phyloP scores from a whole-genome alignment of 2,113 vertebrate species.

The Indicator indicator region DNA sequence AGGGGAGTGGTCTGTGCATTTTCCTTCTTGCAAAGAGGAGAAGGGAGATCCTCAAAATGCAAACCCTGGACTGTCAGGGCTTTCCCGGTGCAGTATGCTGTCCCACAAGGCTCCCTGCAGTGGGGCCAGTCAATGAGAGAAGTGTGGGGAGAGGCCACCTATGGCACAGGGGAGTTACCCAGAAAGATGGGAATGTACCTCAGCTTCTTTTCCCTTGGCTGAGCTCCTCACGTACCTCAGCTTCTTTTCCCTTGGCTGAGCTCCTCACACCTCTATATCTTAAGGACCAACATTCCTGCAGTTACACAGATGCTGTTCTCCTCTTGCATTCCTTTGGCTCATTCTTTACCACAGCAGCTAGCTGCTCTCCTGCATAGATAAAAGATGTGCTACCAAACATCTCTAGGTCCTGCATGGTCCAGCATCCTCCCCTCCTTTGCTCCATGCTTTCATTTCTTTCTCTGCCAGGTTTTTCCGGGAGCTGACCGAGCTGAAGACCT shows the following conservation, averaged over 20 bases:
- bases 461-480: constrained; percentile 90
- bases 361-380: not conserved
- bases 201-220: not conserved
- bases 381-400: accelerated
- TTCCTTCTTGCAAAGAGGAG: not conserved
- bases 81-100: not conserved
- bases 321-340: not conserved
- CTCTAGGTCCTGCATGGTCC: not conserved
- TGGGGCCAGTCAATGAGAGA: accelerated
- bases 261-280: accelerated
- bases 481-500: constrained; percentile 91
- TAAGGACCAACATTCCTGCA: accelerated
- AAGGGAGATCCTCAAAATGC: not conserved
- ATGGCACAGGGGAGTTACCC: not conserved
- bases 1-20: not conserved
- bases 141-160: not conserved
- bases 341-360: accelerated
- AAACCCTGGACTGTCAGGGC: not conserved
- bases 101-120: not conserved
- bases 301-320: accelerated
- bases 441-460: accelerated
- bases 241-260: not conserved
- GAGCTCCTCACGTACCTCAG: not conserved
- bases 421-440: not conserved
- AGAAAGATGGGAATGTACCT: not conserved